A percentile compares a stretch with the other conserved stretches of the same genome.
Evolutionary conservation across 2,113 vertebrate species (phyloP).

Genomic region (Syngnathoides biaculeatus): DNA sequence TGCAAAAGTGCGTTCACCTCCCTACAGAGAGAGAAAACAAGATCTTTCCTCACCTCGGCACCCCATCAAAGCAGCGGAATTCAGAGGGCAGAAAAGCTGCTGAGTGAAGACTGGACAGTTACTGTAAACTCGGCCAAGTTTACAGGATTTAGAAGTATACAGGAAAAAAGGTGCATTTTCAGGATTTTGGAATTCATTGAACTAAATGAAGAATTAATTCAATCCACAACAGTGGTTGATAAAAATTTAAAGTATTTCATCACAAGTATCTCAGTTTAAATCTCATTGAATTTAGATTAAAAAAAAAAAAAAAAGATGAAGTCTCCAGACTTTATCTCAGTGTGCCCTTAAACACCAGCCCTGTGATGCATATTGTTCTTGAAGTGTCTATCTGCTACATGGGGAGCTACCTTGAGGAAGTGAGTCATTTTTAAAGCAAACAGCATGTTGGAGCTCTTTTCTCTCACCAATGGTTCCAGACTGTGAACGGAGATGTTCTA

Average conservation of each 20-base stretch:
- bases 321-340: conserved; percentile 35
- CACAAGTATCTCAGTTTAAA: neutral
- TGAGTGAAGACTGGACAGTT: conserved; percentile 50
- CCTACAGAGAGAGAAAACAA: conserved; percentile 69
- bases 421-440: conserved; percentile 60
- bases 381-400: conserved; percentile 49
- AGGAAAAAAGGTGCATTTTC: neutral
- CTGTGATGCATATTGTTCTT: conserved; percentile 41
- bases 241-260: neutral
- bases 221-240: neutral
- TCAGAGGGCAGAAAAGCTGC: conserved; percentile 49
- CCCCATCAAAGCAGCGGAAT: conserved; percentile 66
- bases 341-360: conserved; percentile 35
- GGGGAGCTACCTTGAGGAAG: conserved; percentile 49
- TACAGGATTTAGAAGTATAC: conserved; percentile 9
- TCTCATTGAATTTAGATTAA: neutral
- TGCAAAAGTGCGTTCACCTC: conserved; percentile 39
- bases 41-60: conserved; percentile 57
- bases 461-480: conserved; percentile 58
- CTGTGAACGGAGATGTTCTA: conserved; percentile 52
- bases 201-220: neutral
- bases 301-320: no score
- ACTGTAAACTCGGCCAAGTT: conserved; percentile 68
- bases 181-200: neutral
- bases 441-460: conserved; percentile 54